Conservation (phyloP, 1,140 invertebrate species). For the Alviniconcha marisindica region DNA sequence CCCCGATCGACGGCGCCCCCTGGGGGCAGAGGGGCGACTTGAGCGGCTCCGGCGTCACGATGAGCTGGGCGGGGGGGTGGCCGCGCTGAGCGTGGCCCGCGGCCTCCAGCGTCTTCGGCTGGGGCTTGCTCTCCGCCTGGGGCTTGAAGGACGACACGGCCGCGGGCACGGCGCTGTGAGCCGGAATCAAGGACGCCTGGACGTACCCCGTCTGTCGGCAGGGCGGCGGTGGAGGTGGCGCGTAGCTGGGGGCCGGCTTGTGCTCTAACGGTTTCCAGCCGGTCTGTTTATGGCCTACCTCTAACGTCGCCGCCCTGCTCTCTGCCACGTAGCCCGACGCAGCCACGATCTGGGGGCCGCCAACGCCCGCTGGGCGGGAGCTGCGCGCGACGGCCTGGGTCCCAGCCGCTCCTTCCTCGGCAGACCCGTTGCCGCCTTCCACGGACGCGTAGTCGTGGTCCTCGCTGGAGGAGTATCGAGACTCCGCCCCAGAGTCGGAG, state of each 20-base stretch:
- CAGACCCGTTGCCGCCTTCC: not conserved
- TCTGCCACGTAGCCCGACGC: not conserved
- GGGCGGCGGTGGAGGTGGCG: too few species aligned
- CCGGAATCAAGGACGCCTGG: too few species aligned
- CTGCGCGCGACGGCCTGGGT: not conserved
- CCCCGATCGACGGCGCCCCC: not conserved
- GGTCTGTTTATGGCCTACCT: not conserved
- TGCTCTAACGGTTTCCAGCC: not conserved
- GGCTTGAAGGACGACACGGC: slow-evolving; percentile 9
- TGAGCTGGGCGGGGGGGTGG: not conserved
- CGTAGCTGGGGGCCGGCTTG: not conserved
- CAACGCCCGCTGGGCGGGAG: too few species aligned
- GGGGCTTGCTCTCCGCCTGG: too few species aligned
- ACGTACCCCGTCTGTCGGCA: too few species aligned
- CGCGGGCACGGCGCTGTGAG: too few species aligned
- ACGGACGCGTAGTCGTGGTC: slow-evolving; percentile 12
- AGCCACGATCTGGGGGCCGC: too few species aligned
- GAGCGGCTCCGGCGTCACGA: not conserved
- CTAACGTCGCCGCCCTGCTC: not conserved
- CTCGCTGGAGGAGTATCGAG: not conserved
- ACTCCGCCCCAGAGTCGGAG: not conserved
- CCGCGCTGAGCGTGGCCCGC: not conserved
- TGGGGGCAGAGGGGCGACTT: not conserved
- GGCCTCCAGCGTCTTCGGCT: not conserved
- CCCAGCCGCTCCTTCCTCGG: not conserved